These are phyloP conservation scores for Poecilia picta DNA, from an alignment of 2,797 vertebrate species.

Conservation along the genomic window DNA sequence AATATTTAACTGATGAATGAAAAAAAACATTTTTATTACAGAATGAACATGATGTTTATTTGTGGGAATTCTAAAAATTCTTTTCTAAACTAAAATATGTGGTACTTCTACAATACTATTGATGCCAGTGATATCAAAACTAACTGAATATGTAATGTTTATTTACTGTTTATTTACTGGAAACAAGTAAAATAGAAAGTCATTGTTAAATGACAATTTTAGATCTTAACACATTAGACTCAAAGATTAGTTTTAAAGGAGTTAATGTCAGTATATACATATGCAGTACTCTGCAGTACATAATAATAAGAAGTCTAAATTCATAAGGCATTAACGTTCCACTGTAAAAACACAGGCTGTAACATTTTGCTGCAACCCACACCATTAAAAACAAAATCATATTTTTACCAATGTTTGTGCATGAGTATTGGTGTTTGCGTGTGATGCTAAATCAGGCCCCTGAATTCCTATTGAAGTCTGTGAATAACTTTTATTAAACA, in stretches of 20 bases:
- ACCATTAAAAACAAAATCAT: not conserved
- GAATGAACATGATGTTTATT: not conserved
- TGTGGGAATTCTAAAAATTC: not conserved
- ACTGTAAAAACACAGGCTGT: not conserved
- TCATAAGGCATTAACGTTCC: not conserved
- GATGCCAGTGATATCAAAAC: not conserved
- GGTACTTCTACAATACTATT: not conserved
- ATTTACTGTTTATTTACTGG: not conserved
- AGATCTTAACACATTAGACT: not conserved
- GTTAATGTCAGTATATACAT: not conserved
- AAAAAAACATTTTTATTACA: not conserved
- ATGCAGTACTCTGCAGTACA: not conserved
- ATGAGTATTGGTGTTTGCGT: not conserved
- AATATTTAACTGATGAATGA: not conserved
- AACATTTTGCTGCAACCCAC: not conserved
- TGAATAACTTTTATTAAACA: not conserved
- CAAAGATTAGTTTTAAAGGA: not conserved
- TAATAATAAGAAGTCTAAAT: not conserved
- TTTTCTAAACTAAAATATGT: not conserved
- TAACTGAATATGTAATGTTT: not conserved
- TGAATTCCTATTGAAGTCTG: not conserved
- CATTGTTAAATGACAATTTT: not conserved
- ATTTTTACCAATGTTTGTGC: not conserved
- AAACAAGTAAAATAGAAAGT: not conserved
- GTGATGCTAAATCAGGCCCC: not conserved